Evolutionary conservation across 2,888 invertebrate species (phyloP).

Genomic region (Germaria angustata): DNA sequence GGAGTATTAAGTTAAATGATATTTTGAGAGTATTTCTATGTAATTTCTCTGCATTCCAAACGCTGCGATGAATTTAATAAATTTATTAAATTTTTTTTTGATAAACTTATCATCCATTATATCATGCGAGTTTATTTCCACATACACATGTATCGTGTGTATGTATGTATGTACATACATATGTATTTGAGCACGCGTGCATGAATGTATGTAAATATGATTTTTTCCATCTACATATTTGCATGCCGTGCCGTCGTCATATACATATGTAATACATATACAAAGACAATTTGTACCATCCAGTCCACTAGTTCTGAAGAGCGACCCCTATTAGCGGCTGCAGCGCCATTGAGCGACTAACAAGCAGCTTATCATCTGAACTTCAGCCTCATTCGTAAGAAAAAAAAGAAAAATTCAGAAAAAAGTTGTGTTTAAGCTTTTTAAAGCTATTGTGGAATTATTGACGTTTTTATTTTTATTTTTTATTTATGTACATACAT

Average conservation of each 20-base stretch:
- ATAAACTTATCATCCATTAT: not conserved
- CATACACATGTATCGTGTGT: too few species aligned
- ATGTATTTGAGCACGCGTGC: not conserved
- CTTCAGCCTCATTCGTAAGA: slow-evolving; percentile 63
- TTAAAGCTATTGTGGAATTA: slow-evolving; percentile 49
- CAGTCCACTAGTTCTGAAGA: slow-evolving; percentile 20
- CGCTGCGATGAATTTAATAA: not conserved
- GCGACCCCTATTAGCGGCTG: slow-evolving; percentile 55
- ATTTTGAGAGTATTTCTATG: not conserved
- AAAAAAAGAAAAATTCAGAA: not conserved
- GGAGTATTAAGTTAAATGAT: too few species aligned
- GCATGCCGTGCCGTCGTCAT: not conserved
- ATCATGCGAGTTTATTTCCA: slow-evolving; percentile 13
- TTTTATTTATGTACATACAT: slow-evolving; percentile 26
- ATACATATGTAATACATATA: not conserved
- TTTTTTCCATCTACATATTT: too few species aligned
- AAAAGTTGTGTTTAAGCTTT: slow-evolving; percentile 44
- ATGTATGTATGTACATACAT: not conserved
- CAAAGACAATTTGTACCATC: slow-evolving; percentile 13
- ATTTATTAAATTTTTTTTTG: not conserved
- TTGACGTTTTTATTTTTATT: slow-evolving; percentile 59
- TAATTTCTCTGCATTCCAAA: not conserved
- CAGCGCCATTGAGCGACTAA: slow-evolving; percentile 54
- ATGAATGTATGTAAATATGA: not conserved
- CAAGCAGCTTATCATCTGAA: slow-evolving; percentile 64